Evolutionary conservation across 2,888 invertebrate genomes (phyloP), one percentile per base, ranked within the genome.

Genomic region (Drosophila anomalipes): DNA sequence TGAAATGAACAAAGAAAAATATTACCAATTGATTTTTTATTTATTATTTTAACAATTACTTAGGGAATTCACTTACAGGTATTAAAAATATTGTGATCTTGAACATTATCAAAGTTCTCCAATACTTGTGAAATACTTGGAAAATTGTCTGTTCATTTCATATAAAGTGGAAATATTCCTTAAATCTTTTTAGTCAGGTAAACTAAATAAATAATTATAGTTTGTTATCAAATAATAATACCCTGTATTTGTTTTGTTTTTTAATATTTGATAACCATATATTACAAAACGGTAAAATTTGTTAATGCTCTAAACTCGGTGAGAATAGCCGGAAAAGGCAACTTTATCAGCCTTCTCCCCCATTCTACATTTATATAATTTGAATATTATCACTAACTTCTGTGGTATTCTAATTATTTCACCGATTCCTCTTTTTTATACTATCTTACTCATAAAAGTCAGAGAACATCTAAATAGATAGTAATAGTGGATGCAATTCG

Each of bases 1-100:
- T 66, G 12, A 54, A 60, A 59, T n/a, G 3, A 44, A 37, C 4
- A 70, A 49, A 57, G 52, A 65, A 37, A 30, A 28, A 16, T 7
- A 12, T 59, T 5, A 22, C 41, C 47, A 37, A 10, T 37, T 32
- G 26, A 28, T 16, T 49, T 57, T 14, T 32, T 37, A 19, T 16
- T 51, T 32, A 7, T 57, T 28, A 2, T n/a, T 5, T 16, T 35
- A 26, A n/a, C 19, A 49, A 35, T n/a, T 16, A 10, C 1, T 32
- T 3, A 5, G 16, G 19, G 12, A 57, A 28, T 41, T n/a, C n/a
- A 14, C 4, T 57, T 30, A 28, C 28, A 10, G n/a, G 0, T 39
- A 1, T 39, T 4, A 0, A 2, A 28, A 39, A 52, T 19, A 12
- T n/a, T 6, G 10, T 19, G 19, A 51, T 19, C 19, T 19, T 19